Evolutionary conservation across 2,888 invertebrate species (phyloP), one percentile per base, ranked within the genome.

Genomic region (Julus scanicus): DNA sequence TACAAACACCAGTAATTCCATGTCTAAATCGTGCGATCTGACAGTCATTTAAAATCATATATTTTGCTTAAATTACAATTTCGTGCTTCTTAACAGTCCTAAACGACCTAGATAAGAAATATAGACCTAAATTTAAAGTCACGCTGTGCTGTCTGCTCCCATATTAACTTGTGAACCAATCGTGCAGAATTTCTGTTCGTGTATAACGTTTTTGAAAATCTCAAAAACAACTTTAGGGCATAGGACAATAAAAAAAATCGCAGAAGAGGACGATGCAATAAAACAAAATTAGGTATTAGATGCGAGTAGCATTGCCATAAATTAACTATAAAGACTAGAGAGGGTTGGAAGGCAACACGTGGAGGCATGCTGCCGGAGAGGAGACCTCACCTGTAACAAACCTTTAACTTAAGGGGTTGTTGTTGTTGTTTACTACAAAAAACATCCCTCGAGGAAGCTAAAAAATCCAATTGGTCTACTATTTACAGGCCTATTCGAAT

Each of bases 251-350:
- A 71, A 29, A 17, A 71, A 71, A 71, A 63, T 20, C 20, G 71
- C 71, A 20, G 71, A 71, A 71, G 20, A 29, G 20, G 71, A n/a
- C 29, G 71, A 8, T 20, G 80, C 80, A 80, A 80, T 80, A 80
- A 80, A 80, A 80, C 80, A 80, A 80, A 80, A 80, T 80, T 80
- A 80, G 80, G 80, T 80, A 80, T 80, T 80, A 80, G 80, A 37
- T 80, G 80, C 13, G 37, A 80, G 80, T 80, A 80, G 80, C 80
- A 80, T 80, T 80, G 13, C 29, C 80, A 37, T 80, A 80, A 80
- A 80, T 80, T 80, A 80, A 80, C 80, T 80, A 80, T 80, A 80
- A 80, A 80, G 80, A 80, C 80, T 20, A 15, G 80, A 80, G 80
- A 37, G 29, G 80, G 80, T 13, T 80, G 80, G 80, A 37, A 20